phyloP scores from a whole-genome alignment of 2,797 vertebrate genomes.

The Thalassophryne amazonica region DNA sequence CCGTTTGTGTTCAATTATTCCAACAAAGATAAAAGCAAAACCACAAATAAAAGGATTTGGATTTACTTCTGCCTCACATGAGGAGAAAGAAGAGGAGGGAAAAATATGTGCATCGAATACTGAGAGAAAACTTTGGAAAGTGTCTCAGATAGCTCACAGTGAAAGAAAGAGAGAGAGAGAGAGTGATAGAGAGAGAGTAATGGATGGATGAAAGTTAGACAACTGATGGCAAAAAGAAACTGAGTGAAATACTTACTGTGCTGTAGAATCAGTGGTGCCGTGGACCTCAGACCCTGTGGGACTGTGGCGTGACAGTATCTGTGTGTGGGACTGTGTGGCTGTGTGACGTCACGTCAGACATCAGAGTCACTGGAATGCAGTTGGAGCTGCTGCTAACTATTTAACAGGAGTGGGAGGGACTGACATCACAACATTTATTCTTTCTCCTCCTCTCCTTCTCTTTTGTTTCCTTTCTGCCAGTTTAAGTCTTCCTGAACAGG shows the following conservation, averaged over 20 bases:
- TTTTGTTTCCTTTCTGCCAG: background rate
- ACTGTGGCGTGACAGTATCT: conserved; percentile 9
- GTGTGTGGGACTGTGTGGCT: conserved; percentile 5
- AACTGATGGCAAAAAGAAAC: no score
- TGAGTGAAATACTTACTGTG: no score
- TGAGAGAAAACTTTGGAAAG: conserved; percentile 66
- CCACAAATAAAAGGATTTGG: background rate
- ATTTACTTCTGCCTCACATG: no score
- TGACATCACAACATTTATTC: conserved; percentile 58
- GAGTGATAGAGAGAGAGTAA: background rate
- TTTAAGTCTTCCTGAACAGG: no score
- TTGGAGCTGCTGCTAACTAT: conserved; percentile 61
- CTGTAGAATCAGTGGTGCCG: conserved; percentile 20
- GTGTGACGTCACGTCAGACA: conserved; percentile 36
- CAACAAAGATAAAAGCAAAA: conserved; percentile 24
- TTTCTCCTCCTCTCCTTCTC: conserved; percentile 2
- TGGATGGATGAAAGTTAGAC: no score
- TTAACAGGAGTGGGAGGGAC: conserved; percentile 50
- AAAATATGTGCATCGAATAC: conserved; percentile 54
- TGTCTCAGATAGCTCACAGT: conserved; percentile 51
- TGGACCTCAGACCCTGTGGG: conserved; percentile 17
- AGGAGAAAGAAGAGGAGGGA: conserved; percentile 7
- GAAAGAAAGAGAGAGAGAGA: background rate
- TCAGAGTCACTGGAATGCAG: conserved; percentile 56
- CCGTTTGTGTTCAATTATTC: no score